Evolutionary conservation across 1,140 invertebrate genomes (phyloP).

Genomic region (Anagrus nilaparvatae): DNA sequence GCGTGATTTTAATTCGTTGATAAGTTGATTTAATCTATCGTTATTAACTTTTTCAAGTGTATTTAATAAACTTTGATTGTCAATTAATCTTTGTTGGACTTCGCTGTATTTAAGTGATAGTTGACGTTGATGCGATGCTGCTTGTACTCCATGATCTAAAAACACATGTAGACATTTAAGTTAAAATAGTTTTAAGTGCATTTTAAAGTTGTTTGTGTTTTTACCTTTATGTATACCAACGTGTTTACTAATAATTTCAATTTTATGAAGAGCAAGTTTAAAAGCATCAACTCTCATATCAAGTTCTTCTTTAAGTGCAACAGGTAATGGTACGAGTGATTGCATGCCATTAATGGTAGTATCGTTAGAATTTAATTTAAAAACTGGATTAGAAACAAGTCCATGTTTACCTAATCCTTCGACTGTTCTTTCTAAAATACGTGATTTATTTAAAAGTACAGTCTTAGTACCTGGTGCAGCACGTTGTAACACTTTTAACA

Average conservation of each 20-base stretch:
- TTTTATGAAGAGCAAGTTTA: slow-evolving; percentile 75
- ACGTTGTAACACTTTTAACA: slow-evolving; percentile 27
- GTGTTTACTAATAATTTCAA: slow-evolving; percentile 49
- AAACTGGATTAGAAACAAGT: slow-evolving; percentile 43
- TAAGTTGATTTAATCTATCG: slow-evolving; percentile 35
- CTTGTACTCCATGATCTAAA: slow-evolving; percentile 56
- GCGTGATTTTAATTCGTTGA: slow-evolving; percentile 50
- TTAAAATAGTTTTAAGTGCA: too few species aligned
- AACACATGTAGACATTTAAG: too few species aligned
- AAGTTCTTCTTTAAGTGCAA: slow-evolving; percentile 71
- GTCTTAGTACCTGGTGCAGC: slow-evolving; percentile 47
- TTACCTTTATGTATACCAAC: slow-evolving; percentile 29
- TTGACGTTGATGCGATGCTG: slow-evolving; percentile 80
- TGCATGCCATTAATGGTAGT: slow-evolving; percentile 27
- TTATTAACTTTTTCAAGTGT: slow-evolving; percentile 60
- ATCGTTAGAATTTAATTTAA: background rate
- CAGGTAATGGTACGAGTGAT: slow-evolving; percentile 53
- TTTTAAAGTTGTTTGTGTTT: background rate
- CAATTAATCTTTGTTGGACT: slow-evolving; percentile 78
- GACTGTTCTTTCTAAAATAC: slow-evolving; percentile 71
- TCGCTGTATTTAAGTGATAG: slow-evolving; percentile 70
- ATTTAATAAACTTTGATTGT: slow-evolving; percentile 82
- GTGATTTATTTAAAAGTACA: slow-evolving; percentile 51
- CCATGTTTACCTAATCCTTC: slow-evolving; percentile 83
- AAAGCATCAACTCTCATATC: slow-evolving; percentile 75